phyloP scores from a whole-genome alignment of 1,140 invertebrate species.

The Drosophila littoralis region DNA sequence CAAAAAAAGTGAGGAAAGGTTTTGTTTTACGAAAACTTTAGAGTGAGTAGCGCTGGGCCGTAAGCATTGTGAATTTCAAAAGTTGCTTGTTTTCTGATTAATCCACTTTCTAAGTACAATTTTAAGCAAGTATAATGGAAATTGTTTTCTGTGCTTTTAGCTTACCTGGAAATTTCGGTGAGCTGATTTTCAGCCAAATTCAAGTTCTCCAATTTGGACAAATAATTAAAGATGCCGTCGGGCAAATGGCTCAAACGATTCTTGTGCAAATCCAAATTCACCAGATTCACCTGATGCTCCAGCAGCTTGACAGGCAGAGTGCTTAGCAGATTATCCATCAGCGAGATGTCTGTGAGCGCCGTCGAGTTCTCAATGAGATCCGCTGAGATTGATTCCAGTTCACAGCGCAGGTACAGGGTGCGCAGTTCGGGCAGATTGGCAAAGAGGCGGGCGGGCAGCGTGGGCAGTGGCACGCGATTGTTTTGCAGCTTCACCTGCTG shows the following conservation, averaged over 20 bases:
- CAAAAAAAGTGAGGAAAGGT: no score
- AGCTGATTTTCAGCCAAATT: constrained; percentile 86
- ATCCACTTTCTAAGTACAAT: no score
- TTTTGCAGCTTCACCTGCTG: constrained; percentile 86
- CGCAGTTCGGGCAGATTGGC: constrained; percentile 86
- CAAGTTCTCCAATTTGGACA: constrained; percentile 85
- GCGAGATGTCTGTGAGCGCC: constrained; percentile 85
- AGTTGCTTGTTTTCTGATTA: no score
- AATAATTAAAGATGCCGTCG: constrained; percentile 85
- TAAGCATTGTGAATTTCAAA: no score
- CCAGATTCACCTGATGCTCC: constrained; percentile 86
- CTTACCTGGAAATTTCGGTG: constrained; percentile 85
- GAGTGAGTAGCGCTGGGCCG: no score
- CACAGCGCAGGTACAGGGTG: constrained; percentile 85
- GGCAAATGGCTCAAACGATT: constrained; percentile 86
- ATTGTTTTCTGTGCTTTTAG: background rate
- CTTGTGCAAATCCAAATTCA: constrained; percentile 85
- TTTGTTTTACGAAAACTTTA: no score
- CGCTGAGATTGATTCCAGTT: constrained; percentile 84
- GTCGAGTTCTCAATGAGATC: constrained; percentile 86
- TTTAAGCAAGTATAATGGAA: background rate
- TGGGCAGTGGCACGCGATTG: constrained; percentile 86
- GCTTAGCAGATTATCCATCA: constrained; percentile 86
- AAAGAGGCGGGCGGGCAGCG: constrained; percentile 86
- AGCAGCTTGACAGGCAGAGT: constrained; percentile 86